These are phyloP conservation scores for Semicossyphus pulcher DNA, from an alignment of 2,113 vertebrate species.

Conservation along the genomic window DNA sequence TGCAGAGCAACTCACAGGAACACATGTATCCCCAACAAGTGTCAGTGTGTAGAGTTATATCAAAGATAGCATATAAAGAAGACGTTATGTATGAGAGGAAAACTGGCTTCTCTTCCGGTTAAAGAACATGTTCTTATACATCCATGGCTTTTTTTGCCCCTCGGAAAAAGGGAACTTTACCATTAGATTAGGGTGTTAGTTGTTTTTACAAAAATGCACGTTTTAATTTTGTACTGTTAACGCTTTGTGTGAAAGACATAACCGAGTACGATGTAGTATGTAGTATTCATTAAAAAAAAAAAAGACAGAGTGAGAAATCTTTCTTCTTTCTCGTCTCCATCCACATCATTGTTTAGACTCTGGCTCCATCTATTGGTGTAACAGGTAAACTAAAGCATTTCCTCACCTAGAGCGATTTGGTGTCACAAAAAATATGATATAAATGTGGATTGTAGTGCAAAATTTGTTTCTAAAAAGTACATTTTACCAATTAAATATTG, in stretches of 20 bases:
- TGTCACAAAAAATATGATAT: too few relatives aligned
- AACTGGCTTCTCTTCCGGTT: conserved; percentile 8
- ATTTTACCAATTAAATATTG: too few relatives aligned
- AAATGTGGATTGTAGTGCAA: too few relatives aligned
- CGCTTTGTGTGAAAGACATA: fast-evolving
- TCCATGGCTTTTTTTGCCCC: neutral
- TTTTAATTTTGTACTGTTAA: neutral
- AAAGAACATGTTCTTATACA: neutral
- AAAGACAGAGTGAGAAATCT: conserved; percentile 44
- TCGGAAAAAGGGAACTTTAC: neutral
- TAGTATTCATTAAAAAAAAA: neutral
- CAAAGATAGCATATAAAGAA: neutral
- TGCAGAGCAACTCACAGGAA: neutral
- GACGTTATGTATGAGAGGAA: conserved; percentile 2
- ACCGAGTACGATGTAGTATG: neutral
- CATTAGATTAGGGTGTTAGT: too few relatives aligned
- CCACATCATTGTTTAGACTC: neutral
- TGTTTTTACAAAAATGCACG: neutral
- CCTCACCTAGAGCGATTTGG: too few relatives aligned
- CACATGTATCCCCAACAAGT: conserved; percentile 53
- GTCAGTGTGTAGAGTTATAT: conserved; percentile 2
- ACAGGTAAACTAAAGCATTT: fast-evolving
- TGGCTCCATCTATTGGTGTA: conserved; percentile 42
- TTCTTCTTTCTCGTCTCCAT: neutral
- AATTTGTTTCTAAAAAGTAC: too few relatives aligned